Percentiles rank a stretch among this genome's conserved stretches.
Conservation (phyloP, 1,140 invertebrate genomes). For the Bacillus rossius region DNA sequence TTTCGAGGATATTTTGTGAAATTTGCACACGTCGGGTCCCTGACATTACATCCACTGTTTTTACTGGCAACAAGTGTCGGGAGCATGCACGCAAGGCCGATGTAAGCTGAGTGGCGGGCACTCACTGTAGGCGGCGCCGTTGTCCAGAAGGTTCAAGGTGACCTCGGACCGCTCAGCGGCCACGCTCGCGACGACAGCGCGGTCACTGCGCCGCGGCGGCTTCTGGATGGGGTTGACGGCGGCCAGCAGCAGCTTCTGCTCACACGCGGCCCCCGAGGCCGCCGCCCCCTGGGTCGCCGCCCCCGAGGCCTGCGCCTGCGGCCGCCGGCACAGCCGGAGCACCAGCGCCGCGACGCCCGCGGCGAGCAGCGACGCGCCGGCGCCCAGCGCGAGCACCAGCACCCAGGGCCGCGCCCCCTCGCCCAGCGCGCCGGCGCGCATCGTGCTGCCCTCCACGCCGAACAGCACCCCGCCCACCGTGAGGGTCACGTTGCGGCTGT, state of each 20-base stretch:
- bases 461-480: conserved; percentile 40
- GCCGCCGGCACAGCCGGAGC: conserved; percentile 56
- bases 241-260: conserved; percentile 73
- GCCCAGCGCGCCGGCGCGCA: conserved; percentile 33
- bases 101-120: too few relatives aligned
- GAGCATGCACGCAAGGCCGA: too few relatives aligned
- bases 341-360: conserved; percentile 56
- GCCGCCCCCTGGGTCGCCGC: too few relatives aligned
- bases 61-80: too few relatives aligned
- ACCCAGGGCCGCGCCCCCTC: conserved; percentile 27
- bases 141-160: conserved; percentile 68
- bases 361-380: conserved; percentile 45
- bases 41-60: too few relatives aligned
- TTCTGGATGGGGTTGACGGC: conserved; percentile 77
- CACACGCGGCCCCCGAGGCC: conserved; percentile 56
- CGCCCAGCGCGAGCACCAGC: conserved; percentile 40
- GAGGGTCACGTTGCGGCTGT: conserved; percentile 66
- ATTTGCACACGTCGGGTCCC: too few relatives aligned
- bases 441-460: conserved; percentile 6
- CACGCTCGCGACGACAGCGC: conserved; percentile 55
- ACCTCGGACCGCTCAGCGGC: conserved; percentile 72
- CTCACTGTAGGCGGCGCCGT: conserved; percentile 65
- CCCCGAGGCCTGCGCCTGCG: conserved; percentile 40
- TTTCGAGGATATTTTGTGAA: too few relatives aligned
- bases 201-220: conserved; percentile 62